Evolutionary conservation across 2,888 invertebrate species (phyloP).

Genomic region (Netelia fuscicornis): DNA sequence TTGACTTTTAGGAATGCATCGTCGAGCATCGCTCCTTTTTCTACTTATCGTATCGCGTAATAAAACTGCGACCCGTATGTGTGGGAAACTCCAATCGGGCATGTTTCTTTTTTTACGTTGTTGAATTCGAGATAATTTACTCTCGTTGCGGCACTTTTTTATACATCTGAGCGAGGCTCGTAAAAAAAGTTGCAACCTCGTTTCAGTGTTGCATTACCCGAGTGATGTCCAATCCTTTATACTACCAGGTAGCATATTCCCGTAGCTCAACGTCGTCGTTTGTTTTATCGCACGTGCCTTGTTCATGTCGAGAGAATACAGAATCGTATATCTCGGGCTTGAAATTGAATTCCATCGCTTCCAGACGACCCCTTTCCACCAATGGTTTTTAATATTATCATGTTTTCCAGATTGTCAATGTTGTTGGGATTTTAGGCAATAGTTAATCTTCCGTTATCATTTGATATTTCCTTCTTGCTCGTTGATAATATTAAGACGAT

Average conservation of each 20-base stretch:
- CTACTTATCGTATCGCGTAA: background rate
- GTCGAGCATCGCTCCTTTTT: no score
- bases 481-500: no score
- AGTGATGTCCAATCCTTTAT: constrained; percentile 24
- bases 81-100: background rate
- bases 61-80: background rate
- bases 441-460: no score
- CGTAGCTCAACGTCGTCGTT: constrained; percentile 28
- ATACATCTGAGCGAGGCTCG: constrained; percentile 44
- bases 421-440: no score
- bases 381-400: no score
- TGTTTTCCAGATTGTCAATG: no score
- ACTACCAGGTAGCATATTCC: constrained; percentile 31
- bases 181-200: constrained; percentile 42
- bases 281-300: constrained; percentile 2
- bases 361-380: no score
- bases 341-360: background rate
- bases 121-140: constrained; percentile 17
- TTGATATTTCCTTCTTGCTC: no score
- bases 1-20: no score
- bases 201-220: constrained; percentile 49
- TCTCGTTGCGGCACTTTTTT: constrained; percentile 6
- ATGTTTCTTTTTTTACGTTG: constrained; percentile 4
- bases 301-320: background rate
- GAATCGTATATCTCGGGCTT: background rate